A percentile compares a stretch with the other conserved stretches of the same genome.
Conservation (phyloP, 2,888 invertebrate genomes). For the Mechanitis mazaeus region DNA sequence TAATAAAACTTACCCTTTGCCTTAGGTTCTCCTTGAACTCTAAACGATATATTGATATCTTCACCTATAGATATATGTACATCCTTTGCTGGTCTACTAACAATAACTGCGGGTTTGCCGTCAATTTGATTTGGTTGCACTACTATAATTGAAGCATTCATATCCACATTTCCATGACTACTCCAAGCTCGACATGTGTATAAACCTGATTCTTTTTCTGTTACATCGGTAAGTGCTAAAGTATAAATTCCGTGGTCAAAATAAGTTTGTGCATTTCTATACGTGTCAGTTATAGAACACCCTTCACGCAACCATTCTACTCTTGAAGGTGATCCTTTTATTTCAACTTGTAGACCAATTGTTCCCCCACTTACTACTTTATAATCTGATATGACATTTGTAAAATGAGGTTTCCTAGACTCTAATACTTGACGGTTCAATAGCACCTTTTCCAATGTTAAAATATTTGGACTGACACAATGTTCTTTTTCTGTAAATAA, state of each 20-base stretch:
- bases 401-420: conserved; percentile 81
- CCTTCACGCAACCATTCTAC: conserved; percentile 86
- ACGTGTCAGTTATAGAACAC: conserved; percentile 72
- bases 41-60: conserved; percentile 88
- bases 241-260: conserved; percentile 83
- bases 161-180: conserved; percentile 83
- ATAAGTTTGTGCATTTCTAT: conserved; percentile 81
- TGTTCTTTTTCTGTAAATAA: conserved; percentile 50
- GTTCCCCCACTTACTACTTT: conserved; percentile 86
- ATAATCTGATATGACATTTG: conserved; percentile 81
- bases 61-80: conserved; percentile 86
- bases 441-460: conserved; percentile 52
- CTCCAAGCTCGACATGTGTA: conserved; percentile 87
- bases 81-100: conserved; percentile 86
- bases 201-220: conserved; percentile 83
- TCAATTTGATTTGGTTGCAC: conserved; percentile 77
- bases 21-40: conserved; percentile 88
- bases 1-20: conserved; percentile 81
- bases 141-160: conserved; percentile 83
- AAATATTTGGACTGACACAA: conserved; percentile 48
- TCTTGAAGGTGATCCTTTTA: conserved; percentile 82
- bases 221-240: conserved; percentile 82
- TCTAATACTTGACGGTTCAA: conserved; percentile 57
- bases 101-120: conserved; percentile 86
- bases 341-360: conserved; percentile 88